Base-by-base conservation (phyloP, 2,113 vertebrate genomes). In the Ptilorrhoa leucosticta region DNA sequence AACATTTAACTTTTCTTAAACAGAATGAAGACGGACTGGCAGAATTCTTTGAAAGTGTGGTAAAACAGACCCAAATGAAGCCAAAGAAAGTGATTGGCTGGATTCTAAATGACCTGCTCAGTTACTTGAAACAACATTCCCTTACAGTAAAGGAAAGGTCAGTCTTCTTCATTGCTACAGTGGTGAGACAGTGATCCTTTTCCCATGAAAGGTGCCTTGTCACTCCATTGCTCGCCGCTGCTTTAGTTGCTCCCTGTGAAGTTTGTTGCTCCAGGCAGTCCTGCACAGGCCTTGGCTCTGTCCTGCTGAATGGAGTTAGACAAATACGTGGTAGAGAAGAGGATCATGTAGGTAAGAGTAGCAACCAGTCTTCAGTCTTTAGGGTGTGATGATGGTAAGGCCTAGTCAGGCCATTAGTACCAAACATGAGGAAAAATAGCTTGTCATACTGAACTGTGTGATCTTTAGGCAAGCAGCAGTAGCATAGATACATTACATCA, bases 21-120 rank as follows among this genome's bases (percentile, higher is more conserved):
- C 97, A 99, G 99, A 99, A 98, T 82, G 99, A 99, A 97, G 99
- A 99, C 0, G 99, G 99, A 70, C 98, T 99, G 93, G 88, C 98
- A 93, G 98, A 99, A 47, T 99, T 98, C 97, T 99, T 99, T 96
- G 98, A 99, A 95, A 96, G 88, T 10, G 98, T 99, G 89, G 93
- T 99, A 56, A 98, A 97, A 95, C 95, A 95, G 80, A 99, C 99
- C 39, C 98, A 95, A 57, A 98, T 97, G 97, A 98, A 98, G 94
- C 98, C 99, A 11, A 98, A 98, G 96, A 99, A 98, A 92, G 99
- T 99, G 96, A 98, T 99, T 45, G 99, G 98, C 96, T 99, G 99
- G 99, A 97, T 99, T 97, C 98, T 99, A 27, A 99, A 99, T 1
- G 98, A 98, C 92, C 96, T 99, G 23, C 94, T 99, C 93, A 97